Evolutionary conservation across 92 coral and sea anemone genomes (phyloP), one percentile per base, ranked within the genome.

Genomic region (Umimayanthus chanpuru): DNA sequence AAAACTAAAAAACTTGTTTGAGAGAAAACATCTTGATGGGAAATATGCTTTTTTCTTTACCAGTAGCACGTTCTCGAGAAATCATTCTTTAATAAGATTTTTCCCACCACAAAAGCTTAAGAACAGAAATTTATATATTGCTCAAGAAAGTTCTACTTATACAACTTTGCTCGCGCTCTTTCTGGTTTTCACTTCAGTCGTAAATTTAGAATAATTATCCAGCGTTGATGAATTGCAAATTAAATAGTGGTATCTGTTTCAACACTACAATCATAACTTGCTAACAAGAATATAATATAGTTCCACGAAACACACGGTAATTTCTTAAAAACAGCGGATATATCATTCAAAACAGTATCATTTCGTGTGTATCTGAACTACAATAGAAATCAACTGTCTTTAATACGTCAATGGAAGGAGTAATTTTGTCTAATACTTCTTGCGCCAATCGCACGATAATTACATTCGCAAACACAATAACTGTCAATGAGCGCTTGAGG

Each of bases 261-360:
- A 73, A 73, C 36, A 39, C 3, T 18, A 38, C 20, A 75, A 75
- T 39, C 28, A 3, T 2, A 20, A 75, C 79, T 39, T 75, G 79
- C 25, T 75, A 75, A 75, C 18, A 10, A 18, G 12, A 16, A 18
- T 61, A 38, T 75, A 75, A 28, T 75, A n/a, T 75, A 25, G 47
- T 20, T 39, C 79, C 79, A 75, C 44, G 68, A 75, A 73, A 73
- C 12, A 41, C 78, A 73, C 49, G 78, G 47, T 15, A 14, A 38
- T 73, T 73, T 73, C 78, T 73, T 32, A 25, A 38, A 75, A 75
- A 75, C 5, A 39, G 30, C 79, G 79, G 79, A 75, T 39, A n/a
- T 44, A 36, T 39, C 79, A 38, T 75, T 75, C 79, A 75, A 75
- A 47, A 40, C 79, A 75, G 79, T 38, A 75, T 75, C 79, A 40